phyloP scores from a whole-genome alignment of 2,888 invertebrate genomes.

The Mechanitis mazaeus region DNA sequence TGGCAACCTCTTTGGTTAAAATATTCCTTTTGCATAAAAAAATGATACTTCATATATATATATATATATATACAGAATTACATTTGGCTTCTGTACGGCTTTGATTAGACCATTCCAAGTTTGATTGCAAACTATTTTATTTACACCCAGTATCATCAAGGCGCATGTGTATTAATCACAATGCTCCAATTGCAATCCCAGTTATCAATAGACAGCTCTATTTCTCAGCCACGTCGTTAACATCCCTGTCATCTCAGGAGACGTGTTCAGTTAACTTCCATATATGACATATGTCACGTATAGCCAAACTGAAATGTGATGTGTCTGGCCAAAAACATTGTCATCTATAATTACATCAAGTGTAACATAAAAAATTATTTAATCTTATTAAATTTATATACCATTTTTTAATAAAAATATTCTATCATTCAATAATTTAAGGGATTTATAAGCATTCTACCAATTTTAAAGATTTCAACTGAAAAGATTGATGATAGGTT shows the following conservation, averaged over 20 bases:
- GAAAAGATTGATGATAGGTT: conserved; percentile 34
- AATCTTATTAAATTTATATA: too few relatives aligned
- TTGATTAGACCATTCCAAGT: background rate
- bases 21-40: background rate
- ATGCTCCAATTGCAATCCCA: conserved; percentile 13
- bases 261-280: conserved; percentile 22
- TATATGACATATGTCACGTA: conserved; percentile 25
- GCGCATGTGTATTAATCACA: conserved; percentile 5
- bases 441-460: conserved; percentile 7
- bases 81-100: background rate
- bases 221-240: conserved; percentile 18
- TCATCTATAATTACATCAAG: too few relatives aligned
- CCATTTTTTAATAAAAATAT: too few relatives aligned
- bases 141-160: conserved; percentile 3
- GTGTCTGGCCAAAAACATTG: background rate
- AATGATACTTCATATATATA: background rate
- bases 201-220: conserved; percentile 17
- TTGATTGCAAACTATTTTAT: background rate
- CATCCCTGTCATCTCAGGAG: conserved; percentile 21
- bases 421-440: background rate
- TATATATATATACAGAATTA: background rate
- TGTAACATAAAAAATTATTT: too few relatives aligned
- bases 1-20: background rate
- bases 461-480: conserved; percentile 32
- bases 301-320: background rate